phyloP scores from a whole-genome alignment of 2,797 vertebrate genomes.

The Cygnus olor region DNA sequence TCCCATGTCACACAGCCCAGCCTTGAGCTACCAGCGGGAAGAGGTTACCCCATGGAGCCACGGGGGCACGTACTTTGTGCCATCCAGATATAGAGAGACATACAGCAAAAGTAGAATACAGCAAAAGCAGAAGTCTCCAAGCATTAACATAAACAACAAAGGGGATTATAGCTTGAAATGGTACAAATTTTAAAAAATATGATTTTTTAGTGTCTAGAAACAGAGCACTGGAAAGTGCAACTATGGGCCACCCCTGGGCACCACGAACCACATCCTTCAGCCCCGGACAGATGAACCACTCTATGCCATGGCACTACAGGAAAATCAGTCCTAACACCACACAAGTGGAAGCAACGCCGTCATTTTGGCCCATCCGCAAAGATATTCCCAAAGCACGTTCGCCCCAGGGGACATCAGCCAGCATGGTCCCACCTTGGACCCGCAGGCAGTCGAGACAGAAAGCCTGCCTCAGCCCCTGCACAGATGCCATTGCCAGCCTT shows the following conservation, averaged over 20 bases:
- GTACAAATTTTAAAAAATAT: background rate
- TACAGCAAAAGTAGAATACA: accelerated
- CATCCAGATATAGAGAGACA: accelerated
- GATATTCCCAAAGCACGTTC: background rate
- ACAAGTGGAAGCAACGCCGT: background rate
- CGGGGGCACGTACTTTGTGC: accelerated
- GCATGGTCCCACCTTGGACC: accelerated
- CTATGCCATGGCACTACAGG: accelerated
- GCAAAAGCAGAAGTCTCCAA: background rate
- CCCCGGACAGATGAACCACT: background rate
- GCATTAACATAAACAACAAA: background rate
- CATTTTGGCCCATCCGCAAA: background rate
- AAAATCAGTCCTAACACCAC: background rate
- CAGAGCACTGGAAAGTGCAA: background rate
- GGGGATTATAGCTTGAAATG: background rate
- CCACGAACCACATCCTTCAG: background rate
- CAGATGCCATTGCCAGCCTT: background rate
- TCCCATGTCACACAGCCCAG: accelerated
- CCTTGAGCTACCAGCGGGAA: background rate
- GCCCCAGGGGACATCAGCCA: background rate
- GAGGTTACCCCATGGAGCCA: background rate
- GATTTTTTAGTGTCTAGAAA: background rate
- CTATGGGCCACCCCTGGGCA: background rate
- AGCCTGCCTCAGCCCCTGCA: background rate
- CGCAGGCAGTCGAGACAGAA: background rate